Evolutionary conservation across 2,797 vertebrate genomes (phyloP).

Genomic region (Characodon lateralis): DNA sequence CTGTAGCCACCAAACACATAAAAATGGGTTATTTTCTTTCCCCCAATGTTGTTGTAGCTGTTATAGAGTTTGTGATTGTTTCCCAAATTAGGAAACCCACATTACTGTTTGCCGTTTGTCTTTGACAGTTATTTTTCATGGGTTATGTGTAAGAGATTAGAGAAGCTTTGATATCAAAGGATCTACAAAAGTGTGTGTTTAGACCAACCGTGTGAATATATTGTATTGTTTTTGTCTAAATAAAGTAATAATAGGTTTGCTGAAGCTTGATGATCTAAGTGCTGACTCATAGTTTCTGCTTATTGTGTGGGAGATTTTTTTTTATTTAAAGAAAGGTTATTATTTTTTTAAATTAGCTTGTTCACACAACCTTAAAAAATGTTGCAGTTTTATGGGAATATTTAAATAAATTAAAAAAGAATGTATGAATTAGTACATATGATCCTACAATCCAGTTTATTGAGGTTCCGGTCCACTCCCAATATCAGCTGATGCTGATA

Average conservation of each 20-base stretch:
- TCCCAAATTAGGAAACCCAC: conserved; percentile 10
- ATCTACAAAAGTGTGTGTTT: conserved; percentile 17
- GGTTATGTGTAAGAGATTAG: conserved; percentile 11
- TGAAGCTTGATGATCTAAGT: conserved; percentile 18
- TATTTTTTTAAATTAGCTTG: not conserved
- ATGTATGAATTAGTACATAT: not conserved
- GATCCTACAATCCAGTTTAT: not conserved
- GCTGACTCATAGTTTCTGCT: conserved; percentile 19
- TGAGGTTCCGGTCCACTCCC: not conserved
- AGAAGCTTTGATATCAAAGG: conserved; percentile 13
- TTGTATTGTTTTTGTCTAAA: conserved; percentile 40
- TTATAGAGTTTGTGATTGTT: conserved; percentile 22
- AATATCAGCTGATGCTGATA: not conserved
- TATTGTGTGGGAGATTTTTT: conserved; percentile 14
- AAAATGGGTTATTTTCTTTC: conserved; percentile 29
- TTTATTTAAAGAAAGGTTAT: not conserved
- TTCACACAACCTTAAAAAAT: no score
- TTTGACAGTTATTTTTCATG: conserved; percentile 13
- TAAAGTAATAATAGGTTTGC: conserved; percentile 33
- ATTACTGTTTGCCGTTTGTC: conserved; percentile 3
- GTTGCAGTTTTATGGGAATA: not conserved
- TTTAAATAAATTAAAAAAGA: not conserved
- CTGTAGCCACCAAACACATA: conserved; percentile 43
- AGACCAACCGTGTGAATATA: conserved; percentile 12
- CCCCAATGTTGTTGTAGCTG: conserved; percentile 15